Base-by-base conservation (phyloP, 2,113 vertebrate genomes). In the Rostratula benghalensis region DNA sequence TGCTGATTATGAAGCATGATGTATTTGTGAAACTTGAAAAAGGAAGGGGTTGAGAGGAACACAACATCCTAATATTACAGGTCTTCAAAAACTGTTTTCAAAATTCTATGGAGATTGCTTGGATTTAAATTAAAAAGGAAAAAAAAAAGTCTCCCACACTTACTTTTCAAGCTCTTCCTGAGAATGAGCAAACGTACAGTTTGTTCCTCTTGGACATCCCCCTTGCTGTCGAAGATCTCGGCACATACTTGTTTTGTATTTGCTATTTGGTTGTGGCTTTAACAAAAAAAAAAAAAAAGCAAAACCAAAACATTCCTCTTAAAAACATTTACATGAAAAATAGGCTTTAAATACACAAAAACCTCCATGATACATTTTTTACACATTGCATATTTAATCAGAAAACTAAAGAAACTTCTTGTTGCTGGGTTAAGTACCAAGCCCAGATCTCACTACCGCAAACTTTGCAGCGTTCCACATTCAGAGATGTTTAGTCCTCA, bases 221-320 rank as follows among this genome's bases (percentile, higher is more conserved):
- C 99, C 99, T 97, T 99, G 99, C 92, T 99, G 99, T 94, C 99
- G 98, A 71, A 99, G 98, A 97, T 99, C 99, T 97, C 99, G 97
- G 97, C 99, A 99, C 99, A 99, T 99, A 93, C 99, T 99, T 87
- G 99, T 99, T 98, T 99, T 99, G 57, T 99, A 99, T 96, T 99
- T 99, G 98, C 99, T 99, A 96, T 99, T 99, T 83, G 99, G 98
- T 93, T 99, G 99, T 61, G 99, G 98, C 99, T 99, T 97, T 23
- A 83, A 93, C 77, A 95, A 88, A 88, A 84, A 19, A 76, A 39
- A 9, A 54, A 89, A 65, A 31, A 65, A n/a, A n/a, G n/a, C 1
- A 45, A 45, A 57, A 33, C 41, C 10, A 18, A 89, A 31, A 77
- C 16, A 64, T 37, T 71, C 15, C 19, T 74, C 30, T 92, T 92